Evolutionary conservation across 1,140 invertebrate species (phyloP), one percentile per base, ranked within the genome.

Genomic region (Pemphigus obesinymphae): DNA sequence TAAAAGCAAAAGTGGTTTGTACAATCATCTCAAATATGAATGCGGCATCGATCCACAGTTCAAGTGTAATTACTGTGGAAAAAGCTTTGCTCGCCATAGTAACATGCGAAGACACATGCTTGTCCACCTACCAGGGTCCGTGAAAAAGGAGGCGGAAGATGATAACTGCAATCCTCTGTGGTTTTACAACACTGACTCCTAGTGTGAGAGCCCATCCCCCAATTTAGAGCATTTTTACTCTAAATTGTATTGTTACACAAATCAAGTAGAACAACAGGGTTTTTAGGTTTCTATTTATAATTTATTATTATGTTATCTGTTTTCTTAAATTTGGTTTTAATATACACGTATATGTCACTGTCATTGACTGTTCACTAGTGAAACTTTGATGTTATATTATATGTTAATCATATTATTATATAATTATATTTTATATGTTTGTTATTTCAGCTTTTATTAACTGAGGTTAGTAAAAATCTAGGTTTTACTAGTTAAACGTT

Each of bases 41-140:
- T 85, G 85, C 50, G 84, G 84, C 3, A 83, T 84, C 85, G 89
- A 90, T 82, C 91, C 91, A 20, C 89, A 91, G 85, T 92, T 92
- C 86, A 88, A 90, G 84, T 92, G 92, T 84, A 90, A 90, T 17
- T 88, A 89, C 85, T 92, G 91, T 88, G 85, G 88, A 84, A 88
- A 89, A 84, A 89, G 89, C 84, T 89, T 90, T 83, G 91, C 88
- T 37, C 84, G 88, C 73, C 88, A 87, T 53, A 87, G 87, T 85
- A 88, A 88, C 61, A 84, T 89, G 1, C 88, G 88, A 72, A 86
- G 86, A 0, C 88, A 89, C 76, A 86, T 89, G 17, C 66, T 80
- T n/a, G 53, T 61, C 3, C 76, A 80, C 17, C 8, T 80, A 10
- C 76, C 82, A 83, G 73, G 76, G 3, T 80, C 76, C 7, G 37